A percentile compares a stretch with the other conserved stretches of the same genome.
phyloP scores from a whole-genome alignment of 2,113 vertebrate genomes.

The Indri indri region DNA sequence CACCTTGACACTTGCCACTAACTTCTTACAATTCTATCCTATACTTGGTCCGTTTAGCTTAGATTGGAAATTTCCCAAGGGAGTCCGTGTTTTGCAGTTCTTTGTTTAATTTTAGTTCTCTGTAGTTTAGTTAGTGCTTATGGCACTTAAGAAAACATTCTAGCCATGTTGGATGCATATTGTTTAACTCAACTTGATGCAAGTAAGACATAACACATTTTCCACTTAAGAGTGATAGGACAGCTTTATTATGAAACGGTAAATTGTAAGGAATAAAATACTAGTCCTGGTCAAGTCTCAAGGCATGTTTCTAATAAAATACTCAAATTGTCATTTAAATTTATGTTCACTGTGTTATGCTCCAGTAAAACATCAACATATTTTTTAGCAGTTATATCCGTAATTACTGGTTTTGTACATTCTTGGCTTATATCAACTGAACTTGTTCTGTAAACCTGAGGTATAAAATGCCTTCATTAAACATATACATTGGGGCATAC shows the following conservation, averaged over 20 bases:
- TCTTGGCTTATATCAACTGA: background rate
- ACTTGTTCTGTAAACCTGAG: background rate
- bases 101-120: background rate
- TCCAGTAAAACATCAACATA: background rate
- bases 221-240: background rate
- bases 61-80: background rate
- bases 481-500: background rate
- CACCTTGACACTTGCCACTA: background rate
- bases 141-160: background rate
- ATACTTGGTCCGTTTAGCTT: background rate
- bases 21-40: background rate
- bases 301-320: background rate
- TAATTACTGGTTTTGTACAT: background rate
- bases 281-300: background rate
- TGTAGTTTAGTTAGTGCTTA: background rate
- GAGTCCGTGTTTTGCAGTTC: background rate
- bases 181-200: background rate
- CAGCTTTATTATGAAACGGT: background rate
- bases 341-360: background rate
- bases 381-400: background rate
- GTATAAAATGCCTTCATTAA: conserved; percentile 11
- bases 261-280: background rate
- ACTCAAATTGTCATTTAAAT: background rate
- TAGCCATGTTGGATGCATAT: background rate
- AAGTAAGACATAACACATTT: background rate